Base-by-base conservation (phyloP, 2,888 invertebrate genomes). In the Deilephila porcellus region DNA sequence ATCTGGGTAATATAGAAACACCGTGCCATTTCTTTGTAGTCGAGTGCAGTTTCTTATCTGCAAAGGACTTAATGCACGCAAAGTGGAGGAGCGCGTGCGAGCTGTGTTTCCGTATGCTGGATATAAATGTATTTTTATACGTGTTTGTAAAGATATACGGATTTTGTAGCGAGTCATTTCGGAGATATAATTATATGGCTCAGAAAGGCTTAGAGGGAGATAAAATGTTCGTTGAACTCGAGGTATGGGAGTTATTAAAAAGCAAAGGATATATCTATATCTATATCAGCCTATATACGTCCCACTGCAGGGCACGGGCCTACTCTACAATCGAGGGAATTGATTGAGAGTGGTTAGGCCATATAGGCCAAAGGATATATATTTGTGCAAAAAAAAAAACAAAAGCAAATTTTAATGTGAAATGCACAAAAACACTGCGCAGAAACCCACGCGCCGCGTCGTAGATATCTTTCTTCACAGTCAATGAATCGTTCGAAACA, bases 11-110 rank as follows among this genome's bases (percentile, higher is more conserved):
- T 63, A 37, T 37, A 37, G n/a, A 63, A 29, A 37, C 17, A 19
- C 34, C 8, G n/a, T 37, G 14, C 64, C 20, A 45, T 64, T 64
- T 64, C 37, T 45, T 62, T 63, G 25, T 17, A 60, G 17, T 37
- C n/a, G 52, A n/a, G 63, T 59, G 56, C 32, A 64, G 56, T 34
- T 64, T 34, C 63, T 64, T 64, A 64, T 45, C 64, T 64, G 64
- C 64, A 45, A 45, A 64, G 64, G 20, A 64, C 14, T 67, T 67
- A 67, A 52, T 20, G 64, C 45, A 45, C 67, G 52, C 67, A 67
- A 67, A 52, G 67, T 52, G 25, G 52, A 17, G 25, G 32, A 63
- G 45, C 37, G 52, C 45, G 45, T 52, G 67, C 17, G 5, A 3
- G 52, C 67, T 5, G 20, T 45, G 67, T 52, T 67, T 52, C 17